phyloP scores from a whole-genome alignment of 2,113 vertebrate species.

The Myxocyprinus asiaticus region DNA sequence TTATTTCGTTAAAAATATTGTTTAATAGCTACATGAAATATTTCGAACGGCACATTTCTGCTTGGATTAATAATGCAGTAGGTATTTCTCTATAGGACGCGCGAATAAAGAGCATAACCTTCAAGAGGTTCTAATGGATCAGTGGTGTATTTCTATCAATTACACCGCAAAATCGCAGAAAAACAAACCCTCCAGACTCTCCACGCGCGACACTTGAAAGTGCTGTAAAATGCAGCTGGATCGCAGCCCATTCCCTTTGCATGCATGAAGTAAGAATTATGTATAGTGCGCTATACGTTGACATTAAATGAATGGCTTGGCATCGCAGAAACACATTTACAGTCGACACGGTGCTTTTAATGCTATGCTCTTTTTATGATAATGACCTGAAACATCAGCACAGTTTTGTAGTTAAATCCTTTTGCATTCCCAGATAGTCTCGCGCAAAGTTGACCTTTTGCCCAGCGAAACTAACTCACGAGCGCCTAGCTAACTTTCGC shows the following conservation, averaged over 20 bases:
- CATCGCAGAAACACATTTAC: background rate
- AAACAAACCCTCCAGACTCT: no score
- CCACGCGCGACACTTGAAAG: no score
- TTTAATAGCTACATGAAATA: background rate
- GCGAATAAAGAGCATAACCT: background rate
- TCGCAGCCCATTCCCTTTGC: no score
- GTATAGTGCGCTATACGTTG: no score
- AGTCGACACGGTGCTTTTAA: constrained; percentile 8
- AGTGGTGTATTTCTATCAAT: no score
- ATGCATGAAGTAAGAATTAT: no score
- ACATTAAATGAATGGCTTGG: no score
- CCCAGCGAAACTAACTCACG: constrained; percentile 13
- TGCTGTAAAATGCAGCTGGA: no score
- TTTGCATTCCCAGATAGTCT: background rate
- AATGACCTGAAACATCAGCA: background rate
- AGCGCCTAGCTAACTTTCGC: constrained; percentile 27
- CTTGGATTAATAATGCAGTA: background rate
- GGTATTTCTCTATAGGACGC: background rate
- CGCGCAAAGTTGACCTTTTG: constrained; percentile 32
- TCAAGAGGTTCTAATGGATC: no score
- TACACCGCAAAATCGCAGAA: no score
- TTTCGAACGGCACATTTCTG: background rate
- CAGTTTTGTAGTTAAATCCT: constrained; percentile 4
- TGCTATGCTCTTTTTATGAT: constrained; percentile 21
- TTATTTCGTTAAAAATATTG: background rate